Base-by-base conservation (phyloP, 2,888 invertebrate species). In the Eristalinus aeneus region DNA sequence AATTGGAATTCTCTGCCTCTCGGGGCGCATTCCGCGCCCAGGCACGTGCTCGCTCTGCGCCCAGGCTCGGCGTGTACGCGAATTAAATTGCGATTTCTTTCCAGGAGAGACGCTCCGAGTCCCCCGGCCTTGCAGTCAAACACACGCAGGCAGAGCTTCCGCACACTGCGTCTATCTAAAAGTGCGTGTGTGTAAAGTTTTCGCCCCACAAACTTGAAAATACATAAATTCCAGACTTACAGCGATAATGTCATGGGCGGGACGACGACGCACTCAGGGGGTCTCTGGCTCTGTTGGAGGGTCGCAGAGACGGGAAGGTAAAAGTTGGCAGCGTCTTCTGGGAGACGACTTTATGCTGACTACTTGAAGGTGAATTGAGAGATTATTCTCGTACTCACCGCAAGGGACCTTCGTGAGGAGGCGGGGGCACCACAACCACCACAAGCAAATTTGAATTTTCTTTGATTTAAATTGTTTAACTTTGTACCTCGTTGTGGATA, bases 81-180 rank as follows among this genome's bases (percentile, higher is more conserved):
- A 68, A 76, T 76, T 61, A 68, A 76, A 76, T 54, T 68, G 60
- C 53, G 61, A 56, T 23, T 56, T 56, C 23, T 23, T 56, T 56
- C 23, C 46, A 8, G 16, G 16, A 46, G 46, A 46, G 46, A 46
- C 8, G 16, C 46, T 46, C 12, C 39, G 39, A 3, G n/a, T n/a
- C n/a, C 16, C 39, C 16, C 16, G 46, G 8, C 46, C 16, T 46
- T 16, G 46, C 46, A 46, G 46, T 27, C 46, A 16, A 46, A 46
- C 46, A 46, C 46, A 46, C 46, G 46, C 46, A 1, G 16, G 46
- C 16, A 16, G 46, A 8, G 16, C 16, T 23, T 2, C 23, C 23
- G 8, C 22, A 54, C 20, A 2, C 54, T 32, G 27, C 31, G 58
- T 58, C 67, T 75, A 67, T 67, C 67, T 67, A 31, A 34, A 58